A percentile compares a stretch with the other conserved stretches of the same genome.
Evolutionary conservation across 2,797 vertebrate genomes (phyloP).

Genomic region (Clarias pachynema): DNA sequence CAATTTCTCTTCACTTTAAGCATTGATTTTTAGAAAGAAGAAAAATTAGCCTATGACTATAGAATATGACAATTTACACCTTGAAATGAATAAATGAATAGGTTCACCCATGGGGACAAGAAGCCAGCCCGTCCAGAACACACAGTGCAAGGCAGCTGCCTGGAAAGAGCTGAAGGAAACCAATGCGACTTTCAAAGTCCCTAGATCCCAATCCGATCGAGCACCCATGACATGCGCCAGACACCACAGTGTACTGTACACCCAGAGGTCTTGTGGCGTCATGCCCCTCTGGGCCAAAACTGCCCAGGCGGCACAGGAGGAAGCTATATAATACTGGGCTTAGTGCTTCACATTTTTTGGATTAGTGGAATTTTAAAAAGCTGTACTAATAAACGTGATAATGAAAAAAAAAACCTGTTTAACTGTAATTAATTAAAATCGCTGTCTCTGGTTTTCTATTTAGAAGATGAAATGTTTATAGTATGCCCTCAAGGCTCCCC

Average conservation of each 20-base stretch:
- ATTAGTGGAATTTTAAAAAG: neutral
- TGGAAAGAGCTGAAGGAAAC: too few species aligned
- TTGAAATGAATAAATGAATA: neutral
- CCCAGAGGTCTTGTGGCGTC: too few species aligned
- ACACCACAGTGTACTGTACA: too few species aligned
- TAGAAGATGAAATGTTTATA: neutral
- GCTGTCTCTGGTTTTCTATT: neutral
- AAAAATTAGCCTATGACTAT: neutral
- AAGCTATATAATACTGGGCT: too few species aligned
- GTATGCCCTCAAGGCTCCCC: neutral
- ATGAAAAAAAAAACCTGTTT: neutral
- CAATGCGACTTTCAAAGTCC: too few species aligned
- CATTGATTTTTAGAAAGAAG: neutral
- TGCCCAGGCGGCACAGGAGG: too few species aligned
- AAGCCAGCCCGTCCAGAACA: too few species aligned
- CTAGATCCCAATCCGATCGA: too few species aligned
- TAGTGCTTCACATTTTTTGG: neutral
- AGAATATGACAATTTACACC: neutral
- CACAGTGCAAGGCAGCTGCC: too few species aligned
- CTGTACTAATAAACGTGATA: neutral
- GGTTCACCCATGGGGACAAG: too few species aligned
- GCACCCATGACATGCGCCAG: too few species aligned
- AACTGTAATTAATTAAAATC: neutral
- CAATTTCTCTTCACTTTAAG: neutral
- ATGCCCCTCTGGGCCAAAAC: too few species aligned